Evolutionary conservation across 35 echinoderm and acorn worm species (phyloP).

Genomic region (Patiria miniata): DNA sequence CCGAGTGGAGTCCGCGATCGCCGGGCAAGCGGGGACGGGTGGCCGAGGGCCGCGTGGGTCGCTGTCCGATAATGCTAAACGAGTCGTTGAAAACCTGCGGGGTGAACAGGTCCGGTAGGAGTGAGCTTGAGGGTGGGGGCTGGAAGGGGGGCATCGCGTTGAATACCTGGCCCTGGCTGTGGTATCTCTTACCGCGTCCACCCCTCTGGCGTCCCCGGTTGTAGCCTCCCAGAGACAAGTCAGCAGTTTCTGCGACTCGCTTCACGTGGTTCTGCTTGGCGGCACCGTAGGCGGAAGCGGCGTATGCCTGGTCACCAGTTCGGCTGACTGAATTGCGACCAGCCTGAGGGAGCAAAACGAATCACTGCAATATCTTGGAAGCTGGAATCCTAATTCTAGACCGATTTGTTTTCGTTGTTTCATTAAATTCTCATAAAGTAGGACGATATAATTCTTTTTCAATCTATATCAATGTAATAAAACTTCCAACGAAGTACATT

Average conservation of each 20-base stretch:
- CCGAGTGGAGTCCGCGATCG: background rate
- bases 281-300: background rate
- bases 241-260: background rate
- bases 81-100: background rate
- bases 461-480: no score
- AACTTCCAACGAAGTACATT: no score
- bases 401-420: no score
- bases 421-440: no score
- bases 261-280: background rate
- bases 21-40: background rate
- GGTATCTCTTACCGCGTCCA: background rate
- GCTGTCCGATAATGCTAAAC: background rate
- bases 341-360: background rate
- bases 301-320: background rate
- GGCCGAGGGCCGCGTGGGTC: background rate
- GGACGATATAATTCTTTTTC: no score
- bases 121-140: background rate
- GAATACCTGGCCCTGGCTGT: background rate
- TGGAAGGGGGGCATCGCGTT: conserved; percentile 2
- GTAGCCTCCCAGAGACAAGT: conserved; percentile 3
- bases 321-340: background rate
- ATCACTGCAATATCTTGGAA: no score
- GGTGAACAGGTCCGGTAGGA: conserved; percentile 11
- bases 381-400: no score
- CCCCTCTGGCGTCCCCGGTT: background rate